Evolutionary conservation across 1,140 invertebrate genomes (phyloP).

Genomic region (Euura lappo): DNA sequence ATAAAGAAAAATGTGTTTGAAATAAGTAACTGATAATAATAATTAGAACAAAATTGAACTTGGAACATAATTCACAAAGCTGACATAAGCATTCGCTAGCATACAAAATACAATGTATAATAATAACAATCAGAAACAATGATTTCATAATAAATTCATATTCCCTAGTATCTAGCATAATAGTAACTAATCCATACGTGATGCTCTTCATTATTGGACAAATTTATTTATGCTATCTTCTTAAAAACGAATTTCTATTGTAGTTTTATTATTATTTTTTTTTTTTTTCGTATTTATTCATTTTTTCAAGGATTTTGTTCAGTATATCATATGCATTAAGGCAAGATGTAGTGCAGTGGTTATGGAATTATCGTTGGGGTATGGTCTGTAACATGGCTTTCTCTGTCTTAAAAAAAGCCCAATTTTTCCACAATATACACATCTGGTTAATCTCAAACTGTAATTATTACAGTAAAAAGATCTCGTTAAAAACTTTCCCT

Average conservation of each 20-base stretch:
- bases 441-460: neutral
- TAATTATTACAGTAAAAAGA: conserved; percentile 1
- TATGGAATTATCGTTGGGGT: neutral
- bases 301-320: neutral
- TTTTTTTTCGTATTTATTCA: no score
- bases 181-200: conserved; percentile 38
- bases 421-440: neutral
- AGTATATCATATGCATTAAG: conserved; percentile 7
- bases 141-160: conserved; percentile 15
- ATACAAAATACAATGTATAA: conserved; percentile 32
- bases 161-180: conserved; percentile 37
- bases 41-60: conserved; percentile 22
- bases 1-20: conserved; percentile 20
- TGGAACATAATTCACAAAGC: conserved; percentile 32
- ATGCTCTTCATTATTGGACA: conserved; percentile 7
- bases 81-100: conserved; percentile 35
- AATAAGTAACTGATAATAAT: conserved; percentile 29
- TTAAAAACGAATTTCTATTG: neutral
- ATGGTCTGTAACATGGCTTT: neutral
- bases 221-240: conserved; percentile 1
- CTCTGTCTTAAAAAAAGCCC: neutral
- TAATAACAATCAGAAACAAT: conserved; percentile 25
- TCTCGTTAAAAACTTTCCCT: neutral
- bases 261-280: neutral
- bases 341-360: neutral